These are phyloP conservation scores for Eupithecia dodoneata DNA, from an alignment of 2,888 invertebrate species.

Conservation along the genomic window DNA sequence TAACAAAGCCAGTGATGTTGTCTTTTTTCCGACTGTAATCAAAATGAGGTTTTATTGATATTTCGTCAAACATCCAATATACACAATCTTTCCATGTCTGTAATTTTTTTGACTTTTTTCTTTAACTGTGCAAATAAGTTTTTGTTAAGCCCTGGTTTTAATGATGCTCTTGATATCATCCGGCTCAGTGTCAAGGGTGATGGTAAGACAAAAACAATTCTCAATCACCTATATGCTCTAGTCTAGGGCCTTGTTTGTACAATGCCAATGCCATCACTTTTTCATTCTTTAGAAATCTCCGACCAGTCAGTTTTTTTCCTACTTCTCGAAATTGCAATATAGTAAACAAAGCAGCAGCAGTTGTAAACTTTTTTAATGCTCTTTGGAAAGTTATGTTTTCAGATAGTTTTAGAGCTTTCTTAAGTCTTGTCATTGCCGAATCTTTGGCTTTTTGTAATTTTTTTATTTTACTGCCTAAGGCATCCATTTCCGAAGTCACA, in stretches of 20 bases:
- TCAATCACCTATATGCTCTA: not conserved
- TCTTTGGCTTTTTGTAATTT: too few relatives aligned
- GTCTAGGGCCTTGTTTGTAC: not conserved
- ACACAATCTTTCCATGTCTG: not conserved
- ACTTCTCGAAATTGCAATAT: not conserved
- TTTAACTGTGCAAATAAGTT: not conserved
- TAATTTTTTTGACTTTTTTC: not conserved
- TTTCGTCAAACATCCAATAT: not conserved
- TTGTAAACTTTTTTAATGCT: not conserved
- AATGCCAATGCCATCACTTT: not conserved
- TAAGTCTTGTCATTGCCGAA: too few relatives aligned
- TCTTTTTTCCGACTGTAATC: not conserved
- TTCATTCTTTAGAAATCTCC: not conserved
- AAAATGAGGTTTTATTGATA: not conserved
- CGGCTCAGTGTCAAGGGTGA: not conserved
- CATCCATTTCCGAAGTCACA: too few relatives aligned
- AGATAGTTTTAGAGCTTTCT: too few relatives aligned
- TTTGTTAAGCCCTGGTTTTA: not conserved
- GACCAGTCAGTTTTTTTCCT: not conserved
- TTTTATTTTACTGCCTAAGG: too few relatives aligned
- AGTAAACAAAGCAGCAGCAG: not conserved
- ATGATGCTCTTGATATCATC: conserved; percentile 3
- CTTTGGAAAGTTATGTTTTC: too few relatives aligned
- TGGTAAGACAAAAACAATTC: not conserved
- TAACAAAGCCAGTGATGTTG: not conserved